These are phyloP conservation scores for Epiblema foenella DNA, from an alignment of 2,888 invertebrate genomes.

Conservation along the genomic window DNA sequence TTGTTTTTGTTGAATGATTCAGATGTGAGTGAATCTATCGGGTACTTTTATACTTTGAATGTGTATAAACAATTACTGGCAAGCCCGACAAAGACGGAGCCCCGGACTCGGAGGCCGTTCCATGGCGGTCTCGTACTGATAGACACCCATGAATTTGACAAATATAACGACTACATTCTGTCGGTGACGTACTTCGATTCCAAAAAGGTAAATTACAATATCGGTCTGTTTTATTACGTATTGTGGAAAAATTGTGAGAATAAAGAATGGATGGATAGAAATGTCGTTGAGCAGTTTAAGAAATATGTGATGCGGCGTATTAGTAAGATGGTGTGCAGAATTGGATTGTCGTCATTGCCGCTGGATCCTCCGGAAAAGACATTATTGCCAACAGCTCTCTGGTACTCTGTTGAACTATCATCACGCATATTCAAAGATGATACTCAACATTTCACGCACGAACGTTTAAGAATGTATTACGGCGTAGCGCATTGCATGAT, in stretches of 20 bases:
- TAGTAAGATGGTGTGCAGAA: constrained; percentile 53
- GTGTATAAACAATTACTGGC: constrained; percentile 58
- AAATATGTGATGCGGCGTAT: constrained; percentile 58
- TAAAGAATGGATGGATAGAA: constrained; percentile 63
- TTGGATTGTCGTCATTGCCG: constrained; percentile 59
- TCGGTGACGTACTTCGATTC: constrained; percentile 60
- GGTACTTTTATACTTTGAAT: constrained; percentile 61
- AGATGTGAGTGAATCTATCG: constrained; percentile 57
- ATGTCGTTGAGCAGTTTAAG: constrained; percentile 58
- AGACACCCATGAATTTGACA: constrained; percentile 57
- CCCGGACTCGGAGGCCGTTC: constrained; percentile 57
- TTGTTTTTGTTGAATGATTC: constrained; percentile 56
- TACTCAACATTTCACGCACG: constrained; percentile 50
- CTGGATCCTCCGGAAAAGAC: constrained; percentile 55
- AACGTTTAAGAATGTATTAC: constrained; percentile 55
- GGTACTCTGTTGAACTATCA: constrained; percentile 61
- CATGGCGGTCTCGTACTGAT: constrained; percentile 59
- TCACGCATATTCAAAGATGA: constrained; percentile 58
- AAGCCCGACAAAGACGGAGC: constrained; percentile 53
- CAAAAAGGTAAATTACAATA: constrained; percentile 58
- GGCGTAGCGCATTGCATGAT: constrained; percentile 55
- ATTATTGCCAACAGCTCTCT: constrained; percentile 56
- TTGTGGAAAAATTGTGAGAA: constrained; percentile 61
- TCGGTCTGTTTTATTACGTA: constrained; percentile 59
- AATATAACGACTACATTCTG: constrained; percentile 62